A percentile compares a stretch with the other conserved stretches of the same genome.
phyloP scores from a whole-genome alignment of 2,113 vertebrate species.

The Mustela nigripes region DNA sequence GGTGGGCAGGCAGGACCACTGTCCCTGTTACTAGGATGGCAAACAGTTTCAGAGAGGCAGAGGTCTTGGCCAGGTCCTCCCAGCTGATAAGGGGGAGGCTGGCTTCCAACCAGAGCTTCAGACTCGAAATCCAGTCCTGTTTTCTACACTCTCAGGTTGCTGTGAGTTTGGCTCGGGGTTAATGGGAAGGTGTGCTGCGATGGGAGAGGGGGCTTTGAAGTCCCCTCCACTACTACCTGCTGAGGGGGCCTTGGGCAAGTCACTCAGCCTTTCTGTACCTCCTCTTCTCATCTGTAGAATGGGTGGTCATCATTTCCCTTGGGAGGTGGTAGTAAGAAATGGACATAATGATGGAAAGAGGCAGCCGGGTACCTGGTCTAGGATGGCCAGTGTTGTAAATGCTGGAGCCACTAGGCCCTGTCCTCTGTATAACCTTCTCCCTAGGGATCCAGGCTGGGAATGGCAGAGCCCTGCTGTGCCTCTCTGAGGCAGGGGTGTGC shows the following conservation, averaged over 20 bases:
- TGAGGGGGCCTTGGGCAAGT: neutral
- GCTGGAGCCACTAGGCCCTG: too few species aligned
- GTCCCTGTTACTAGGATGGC: neutral
- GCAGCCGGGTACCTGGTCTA: neutral
- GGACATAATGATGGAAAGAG: neutral
- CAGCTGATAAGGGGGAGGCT: neutral
- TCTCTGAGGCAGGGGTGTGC: neutral
- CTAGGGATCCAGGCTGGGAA: neutral
- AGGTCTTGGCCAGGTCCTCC: neutral
- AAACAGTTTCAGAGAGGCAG: neutral
- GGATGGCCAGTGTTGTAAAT: neutral
- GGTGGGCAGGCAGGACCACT: neutral
- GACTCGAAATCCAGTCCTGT: neutral
- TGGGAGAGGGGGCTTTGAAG: neutral
- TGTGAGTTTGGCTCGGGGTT: neutral
- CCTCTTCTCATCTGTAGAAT: neutral
- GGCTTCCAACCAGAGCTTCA: neutral
- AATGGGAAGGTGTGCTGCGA: neutral
- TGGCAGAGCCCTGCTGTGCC: neutral
- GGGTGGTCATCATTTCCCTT: neutral
- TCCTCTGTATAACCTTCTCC: neutral
- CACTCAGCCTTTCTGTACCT: neutral
- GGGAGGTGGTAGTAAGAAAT: neutral
- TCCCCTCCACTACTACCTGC: neutral
- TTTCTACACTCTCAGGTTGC: neutral